Base-by-base conservation (phyloP, 1,140 invertebrate species). In the Araneus ventricosus region DNA sequence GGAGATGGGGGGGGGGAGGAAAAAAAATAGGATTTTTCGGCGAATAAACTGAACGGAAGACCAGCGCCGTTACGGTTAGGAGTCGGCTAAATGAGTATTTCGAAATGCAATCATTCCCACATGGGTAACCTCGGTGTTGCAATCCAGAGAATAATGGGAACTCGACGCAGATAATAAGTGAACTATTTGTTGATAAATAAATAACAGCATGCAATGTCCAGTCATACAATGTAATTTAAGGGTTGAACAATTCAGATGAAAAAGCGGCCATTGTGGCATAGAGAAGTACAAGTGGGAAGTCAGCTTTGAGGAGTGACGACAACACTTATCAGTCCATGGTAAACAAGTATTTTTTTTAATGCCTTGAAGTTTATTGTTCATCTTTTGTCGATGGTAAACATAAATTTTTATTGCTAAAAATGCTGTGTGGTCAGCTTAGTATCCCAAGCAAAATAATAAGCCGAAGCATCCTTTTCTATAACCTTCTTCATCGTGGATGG, bases 81-180 rank as follows among this genome's bases (percentile, higher is more conserved):
- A 59, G 84, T 86, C 57, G 86, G 34, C 86, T 88, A 88, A 88
- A 88, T 63, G 86, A 88, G 86, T 88, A 85, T 85, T 86, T 86
- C 84, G 52, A 59, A 86, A 57, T 41, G 86, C 86, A 67, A 88
- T 41, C 59, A 37, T 88, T 88, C 59, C 61, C 34, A 88, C 86
- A 67, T 88, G 86, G 84, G 45, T 86, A 86, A 61, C 45, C 30
- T 34, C 27, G 57, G 61, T 88, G 86, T 63, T 88, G 86, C 86
- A 88, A 88, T 88, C 41, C 86, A 24, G 27, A 34, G 86, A 88
- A 88, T 88, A 67, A 63, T 61, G 84, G 20, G 34, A 86, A 86
- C 45, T 86, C 39, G n/a, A 34, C 27, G 22, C 10, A 39, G 59
- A 67, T 88, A 88, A 88, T 88, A 61, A 88, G 86, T n/a, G 84